Conservation (phyloP, 2,888 invertebrate species). For the Protonemura montana region DNA sequence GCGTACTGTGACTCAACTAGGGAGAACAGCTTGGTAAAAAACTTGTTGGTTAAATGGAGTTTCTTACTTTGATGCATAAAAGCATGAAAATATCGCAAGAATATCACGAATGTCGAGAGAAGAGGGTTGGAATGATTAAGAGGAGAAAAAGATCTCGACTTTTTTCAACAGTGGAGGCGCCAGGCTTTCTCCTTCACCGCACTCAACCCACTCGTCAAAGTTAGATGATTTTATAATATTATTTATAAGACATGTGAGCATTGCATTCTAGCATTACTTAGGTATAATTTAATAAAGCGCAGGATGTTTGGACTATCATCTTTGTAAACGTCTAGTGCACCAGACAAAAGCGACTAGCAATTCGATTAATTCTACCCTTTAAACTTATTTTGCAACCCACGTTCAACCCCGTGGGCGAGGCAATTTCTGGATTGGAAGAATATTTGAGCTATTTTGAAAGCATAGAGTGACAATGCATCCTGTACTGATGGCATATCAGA, state of each 20-base stretch:
- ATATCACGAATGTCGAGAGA: neutral
- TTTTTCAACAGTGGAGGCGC: neutral
- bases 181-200: neutral
- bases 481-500: neutral
- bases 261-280: neutral
- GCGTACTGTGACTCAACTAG: neutral
- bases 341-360: neutral
- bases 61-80: neutral
- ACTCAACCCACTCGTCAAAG: too few species aligned
- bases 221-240: neutral
- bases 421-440: neutral
- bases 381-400: neutral
- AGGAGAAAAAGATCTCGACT: too few species aligned
- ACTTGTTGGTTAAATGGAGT: neutral
- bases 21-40: neutral
- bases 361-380: neutral
- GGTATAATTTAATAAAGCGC: neutral
- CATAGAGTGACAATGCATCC: slow-evolving; percentile 1
- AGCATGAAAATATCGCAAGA: too few species aligned
- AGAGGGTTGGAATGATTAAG: neutral
- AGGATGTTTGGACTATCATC: neutral
- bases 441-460: neutral
- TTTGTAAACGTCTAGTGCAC: neutral
- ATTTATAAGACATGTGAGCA: neutral
- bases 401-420: neutral